Base-by-base conservation (phyloP, 2,113 vertebrate species). In the Capreolus pygargus region DNA sequence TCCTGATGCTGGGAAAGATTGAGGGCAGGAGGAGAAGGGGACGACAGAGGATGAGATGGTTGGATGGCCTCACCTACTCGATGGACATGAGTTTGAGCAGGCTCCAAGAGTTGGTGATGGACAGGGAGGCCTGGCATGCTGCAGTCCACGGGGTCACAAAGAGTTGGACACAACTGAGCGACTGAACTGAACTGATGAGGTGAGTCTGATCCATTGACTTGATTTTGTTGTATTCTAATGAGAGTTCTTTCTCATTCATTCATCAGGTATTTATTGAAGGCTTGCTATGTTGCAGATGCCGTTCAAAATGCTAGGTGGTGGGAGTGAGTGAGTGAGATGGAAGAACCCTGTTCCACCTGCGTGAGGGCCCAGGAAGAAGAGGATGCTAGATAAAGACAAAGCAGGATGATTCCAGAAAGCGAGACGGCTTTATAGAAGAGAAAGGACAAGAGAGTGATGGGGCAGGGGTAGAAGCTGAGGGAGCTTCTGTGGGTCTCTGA, bases 401-500 rank as follows among this genome's bases (percentile, higher is more conserved):
- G 19, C 23, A 10, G 95, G 5, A 50, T 13, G 1, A 6, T 23
- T 60, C 45, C 47, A 23, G 61, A 82, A 60, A 83, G 13, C 4
- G 5, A 30, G 1, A 2, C 7, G 8, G 14, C 33, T 76, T 27
- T 11, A 54, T 9, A 57, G 17, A 14, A 74, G 17, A 93, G 13
- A 70, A 36, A 17, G 84, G 27, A 36, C 23, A 45, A 13, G 25
- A 21, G 25, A 4, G 7, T 7, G 6, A 25, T 1, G 47, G 45
- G 21, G 30, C 2, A 27, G 17, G 47, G 27, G 36, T 0, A 2
- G 67, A 23, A 39, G 11, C 19, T 4, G 23, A 47, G 30, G 43
- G 3, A 5, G 4, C 5, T 55, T 79, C 4, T 2, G 36, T 0
- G 2, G 45, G 3, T 1, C 5, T 39, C 21, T 14, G 36, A 36